Percentiles rank a stretch among this genome's conserved stretches.
These are phyloP conservation scores for Tachina fera DNA, from an alignment of 2,888 invertebrate species.

Conservation along the genomic window DNA sequence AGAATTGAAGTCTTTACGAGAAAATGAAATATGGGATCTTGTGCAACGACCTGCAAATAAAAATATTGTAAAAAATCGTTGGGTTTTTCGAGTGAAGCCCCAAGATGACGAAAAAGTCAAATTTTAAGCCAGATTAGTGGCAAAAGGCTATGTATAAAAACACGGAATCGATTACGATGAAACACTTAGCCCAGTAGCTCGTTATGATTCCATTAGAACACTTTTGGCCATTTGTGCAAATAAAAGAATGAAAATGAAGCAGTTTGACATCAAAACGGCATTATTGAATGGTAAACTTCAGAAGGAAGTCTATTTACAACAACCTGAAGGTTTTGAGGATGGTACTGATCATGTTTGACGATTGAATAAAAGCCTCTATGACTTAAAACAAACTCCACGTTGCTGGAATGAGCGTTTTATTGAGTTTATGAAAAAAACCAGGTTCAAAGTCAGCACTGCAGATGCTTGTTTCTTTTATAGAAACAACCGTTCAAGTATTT, in stretches of 20 bases:
- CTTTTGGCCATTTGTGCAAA: slow-evolving; percentile 21
- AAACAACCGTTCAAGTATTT: slow-evolving; percentile 42
- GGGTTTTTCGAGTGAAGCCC: slow-evolving; percentile 3
- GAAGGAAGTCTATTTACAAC: slow-evolving; percentile 54
- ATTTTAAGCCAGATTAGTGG: slow-evolving; percentile 66
- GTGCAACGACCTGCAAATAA: not conserved
- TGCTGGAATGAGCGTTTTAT: slow-evolving; percentile 74
- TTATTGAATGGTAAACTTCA: slow-evolving; percentile 51
- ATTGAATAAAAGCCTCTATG: slow-evolving; percentile 72
- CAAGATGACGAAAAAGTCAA: slow-evolving; percentile 18
- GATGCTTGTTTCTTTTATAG: slow-evolving; percentile 74
- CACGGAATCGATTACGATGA: slow-evolving; percentile 67
- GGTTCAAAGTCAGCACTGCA: slow-evolving; percentile 29
- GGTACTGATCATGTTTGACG: slow-evolving; percentile 71
- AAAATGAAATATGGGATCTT: slow-evolving; percentile 35
- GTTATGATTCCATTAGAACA: slow-evolving; percentile 43
- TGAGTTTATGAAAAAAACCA: not conserved
- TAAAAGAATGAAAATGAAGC: slow-evolving; percentile 37
- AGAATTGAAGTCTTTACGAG: slow-evolving; percentile 49
- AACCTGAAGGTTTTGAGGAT: slow-evolving; percentile 69
- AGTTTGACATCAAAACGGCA: slow-evolving; percentile 49
- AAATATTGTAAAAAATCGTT: slow-evolving; percentile 1
- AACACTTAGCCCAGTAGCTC: slow-evolving; percentile 69
- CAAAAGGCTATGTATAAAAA: slow-evolving; percentile 67
- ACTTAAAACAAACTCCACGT: slow-evolving; percentile 73